Base-by-base conservation (phyloP, 2,888 invertebrate species). In the Drosophila formosana region DNA sequence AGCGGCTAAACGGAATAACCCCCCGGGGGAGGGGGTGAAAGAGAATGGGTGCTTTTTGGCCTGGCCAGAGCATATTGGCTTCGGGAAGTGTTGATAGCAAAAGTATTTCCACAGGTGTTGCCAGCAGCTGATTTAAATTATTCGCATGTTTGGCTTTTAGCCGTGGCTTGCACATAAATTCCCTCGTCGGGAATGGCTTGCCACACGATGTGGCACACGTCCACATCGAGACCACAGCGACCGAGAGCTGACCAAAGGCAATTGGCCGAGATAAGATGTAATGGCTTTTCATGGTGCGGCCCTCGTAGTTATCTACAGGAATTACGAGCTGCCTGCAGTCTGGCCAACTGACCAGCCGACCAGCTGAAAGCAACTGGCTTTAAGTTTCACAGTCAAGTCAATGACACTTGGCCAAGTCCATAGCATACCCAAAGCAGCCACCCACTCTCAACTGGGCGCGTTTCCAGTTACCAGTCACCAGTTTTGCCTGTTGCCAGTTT, bases 221-320 rank as follows among this genome's bases (percentile, higher is more conserved):
- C 37, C n/a, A 5, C 37, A 4, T n/a, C 32, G 8, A 32, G 11
- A 52, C 61, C 55, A 39, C 30, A 32, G 41, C 49, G 55, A 43
- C 66, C 56, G 51, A 63, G 68, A 65, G 80, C 75, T 66, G 78
- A 79, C 72, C 81, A 56, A 66, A 83, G 77, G 79, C 83, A 85
- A 82, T 83, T 83, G 83, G 72, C 77, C 85, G 65, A 85, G 83
- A 83, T 83, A 83, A 83, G 85, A 81, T 85, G 82, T 82, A 83
- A 83, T 83, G 83, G 82, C 71, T 71, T 81, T 82, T 77, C 73
- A 74, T 80, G 72, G 80, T 56, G 11, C 49, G 45, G 72, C 72
- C 71, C 67, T 11, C 66, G 51, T 65, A 66, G 76, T 85, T 83
- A 83, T 83, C 83, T 81, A 58, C 62, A 79, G 79, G 49, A 63